Conservation (phyloP, 2,113 vertebrate species). For the Corythornis madagascariensis region DNA sequence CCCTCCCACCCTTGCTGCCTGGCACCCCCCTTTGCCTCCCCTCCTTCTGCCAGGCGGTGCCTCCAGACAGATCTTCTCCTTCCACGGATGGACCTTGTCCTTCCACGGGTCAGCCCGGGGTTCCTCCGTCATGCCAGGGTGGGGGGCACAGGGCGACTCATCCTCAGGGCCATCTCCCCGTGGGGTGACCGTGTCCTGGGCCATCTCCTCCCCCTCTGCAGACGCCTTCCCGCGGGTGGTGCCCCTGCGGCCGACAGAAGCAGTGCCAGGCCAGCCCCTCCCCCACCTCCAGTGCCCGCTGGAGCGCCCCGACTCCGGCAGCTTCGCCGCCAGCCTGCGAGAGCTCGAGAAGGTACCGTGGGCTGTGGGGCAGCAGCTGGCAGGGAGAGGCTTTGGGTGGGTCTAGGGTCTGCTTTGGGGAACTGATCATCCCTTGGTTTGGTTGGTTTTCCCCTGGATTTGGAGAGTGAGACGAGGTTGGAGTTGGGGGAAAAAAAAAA, state of each 20-base stretch:
- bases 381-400: fast-evolving
- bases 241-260: slow-evolving; percentile 74
- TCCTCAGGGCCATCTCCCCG: neutral
- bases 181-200: neutral
- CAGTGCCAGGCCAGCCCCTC: slow-evolving; percentile 67
- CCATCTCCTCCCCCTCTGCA: slow-evolving; percentile 48
- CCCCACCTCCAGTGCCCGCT: slow-evolving; percentile 85
- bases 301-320: slow-evolving; percentile 86
- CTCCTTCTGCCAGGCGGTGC: neutral
- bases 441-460: neutral
- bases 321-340: slow-evolving; percentile 92
- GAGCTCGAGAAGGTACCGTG: slow-evolving; percentile 89
- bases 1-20: neutral
- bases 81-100: neutral
- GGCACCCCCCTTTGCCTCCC: neutral
- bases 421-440: neutral
- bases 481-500: neutral
- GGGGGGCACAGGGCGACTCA: fast-evolving
- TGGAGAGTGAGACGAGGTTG: neutral
- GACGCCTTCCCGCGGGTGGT: slow-evolving; percentile 87
- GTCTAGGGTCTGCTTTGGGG: neutral
- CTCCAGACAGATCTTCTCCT: neutral
- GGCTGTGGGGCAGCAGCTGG: too few relatives aligned
- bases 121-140: neutral
- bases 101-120: neutral